These are phyloP conservation scores for Melanchra persicariae DNA, from an alignment of 2,888 invertebrate genomes.

Conservation along the genomic window DNA sequence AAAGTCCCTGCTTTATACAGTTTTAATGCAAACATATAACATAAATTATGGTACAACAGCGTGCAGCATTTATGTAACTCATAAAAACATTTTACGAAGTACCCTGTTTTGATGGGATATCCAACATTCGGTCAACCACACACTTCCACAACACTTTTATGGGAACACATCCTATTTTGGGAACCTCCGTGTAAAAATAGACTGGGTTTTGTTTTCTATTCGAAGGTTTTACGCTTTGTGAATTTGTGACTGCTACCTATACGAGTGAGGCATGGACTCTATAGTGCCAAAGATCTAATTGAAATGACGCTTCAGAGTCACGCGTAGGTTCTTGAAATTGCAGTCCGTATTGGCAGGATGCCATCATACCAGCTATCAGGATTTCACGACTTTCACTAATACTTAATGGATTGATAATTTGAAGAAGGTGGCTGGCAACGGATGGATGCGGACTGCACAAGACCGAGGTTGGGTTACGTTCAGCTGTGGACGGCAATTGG, in stretches of 20 bases:
- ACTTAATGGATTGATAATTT: too few relatives aligned
- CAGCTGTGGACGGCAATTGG: too few relatives aligned
- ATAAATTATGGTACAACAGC: neutral
- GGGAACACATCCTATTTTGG: conserved; percentile 11
- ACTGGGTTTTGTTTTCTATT: conserved; percentile 15
- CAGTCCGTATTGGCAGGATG: conserved; percentile 20
- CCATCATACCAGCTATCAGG: conserved; percentile 12
- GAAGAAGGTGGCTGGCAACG: too few relatives aligned
- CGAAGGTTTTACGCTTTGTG: conserved; percentile 20
- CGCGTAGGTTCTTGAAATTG: conserved; percentile 6
- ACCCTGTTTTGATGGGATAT: conserved; percentile 30
- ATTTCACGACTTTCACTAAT: conserved; percentile 10
- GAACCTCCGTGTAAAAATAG: conserved; percentile 14
- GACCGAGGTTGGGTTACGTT: too few relatives aligned
- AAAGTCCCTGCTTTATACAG: neutral
- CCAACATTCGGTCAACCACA: conserved; percentile 28
- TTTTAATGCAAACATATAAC: conserved; percentile 2
- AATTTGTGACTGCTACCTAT: neutral
- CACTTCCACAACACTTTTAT: conserved; percentile 27
- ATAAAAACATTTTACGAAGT: conserved; percentile 35
- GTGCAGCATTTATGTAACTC: conserved; percentile 19
- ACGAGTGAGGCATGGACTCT: conserved; percentile 7
- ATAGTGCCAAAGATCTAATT: conserved; percentile 42
- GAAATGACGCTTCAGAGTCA: conserved; percentile 49
- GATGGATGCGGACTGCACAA: too few relatives aligned